A percentile compares a stretch with the other conserved stretches of the same genome.
Evolutionary conservation across 2,113 vertebrate genomes (phyloP).

Genomic region (Siniperca knerii): DNA sequence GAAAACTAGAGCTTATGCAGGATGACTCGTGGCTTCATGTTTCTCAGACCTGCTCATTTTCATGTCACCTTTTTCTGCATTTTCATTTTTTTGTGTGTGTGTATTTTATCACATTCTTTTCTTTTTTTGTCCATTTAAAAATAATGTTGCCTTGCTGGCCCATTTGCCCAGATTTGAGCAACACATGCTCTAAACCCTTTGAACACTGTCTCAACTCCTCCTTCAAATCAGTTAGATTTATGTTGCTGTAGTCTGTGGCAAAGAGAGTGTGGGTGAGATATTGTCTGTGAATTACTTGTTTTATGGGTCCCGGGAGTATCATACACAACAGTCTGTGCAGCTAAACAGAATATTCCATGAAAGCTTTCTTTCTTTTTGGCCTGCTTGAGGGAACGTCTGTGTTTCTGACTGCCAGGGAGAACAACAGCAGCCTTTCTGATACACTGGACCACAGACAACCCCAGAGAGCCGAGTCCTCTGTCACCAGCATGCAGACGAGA

Average conservation of each 20-base stretch:
- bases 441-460: constrained; percentile 69
- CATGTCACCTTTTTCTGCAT: neutral
- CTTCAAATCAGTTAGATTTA: constrained; percentile 71
- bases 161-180: constrained; percentile 42
- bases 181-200: constrained; percentile 41
- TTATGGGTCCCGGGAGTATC: constrained; percentile 75
- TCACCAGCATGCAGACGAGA: constrained; percentile 70
- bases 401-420: constrained; percentile 74
- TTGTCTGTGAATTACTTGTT: constrained; percentile 79
- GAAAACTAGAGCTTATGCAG: constrained; percentile 26
- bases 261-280: constrained; percentile 73
- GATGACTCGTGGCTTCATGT: constrained; percentile 14
- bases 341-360: constrained; percentile 81
- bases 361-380: constrained; percentile 78
- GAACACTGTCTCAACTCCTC: constrained; percentile 48
- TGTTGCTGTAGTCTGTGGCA: constrained; percentile 67
- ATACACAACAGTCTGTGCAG: constrained; percentile 71
- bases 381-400: constrained; percentile 71
- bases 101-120: neutral
- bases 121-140: constrained; percentile 31
- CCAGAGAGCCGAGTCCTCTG: constrained; percentile 73
- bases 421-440: constrained; percentile 80
- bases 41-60: constrained; percentile 18
- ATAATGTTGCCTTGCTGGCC: constrained; percentile 27
- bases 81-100: neutral